A percentile compares a stretch with the other conserved stretches of the same genome.
phyloP scores from a whole-genome alignment of 2,113 vertebrate genomes.

The Fulica atra region DNA sequence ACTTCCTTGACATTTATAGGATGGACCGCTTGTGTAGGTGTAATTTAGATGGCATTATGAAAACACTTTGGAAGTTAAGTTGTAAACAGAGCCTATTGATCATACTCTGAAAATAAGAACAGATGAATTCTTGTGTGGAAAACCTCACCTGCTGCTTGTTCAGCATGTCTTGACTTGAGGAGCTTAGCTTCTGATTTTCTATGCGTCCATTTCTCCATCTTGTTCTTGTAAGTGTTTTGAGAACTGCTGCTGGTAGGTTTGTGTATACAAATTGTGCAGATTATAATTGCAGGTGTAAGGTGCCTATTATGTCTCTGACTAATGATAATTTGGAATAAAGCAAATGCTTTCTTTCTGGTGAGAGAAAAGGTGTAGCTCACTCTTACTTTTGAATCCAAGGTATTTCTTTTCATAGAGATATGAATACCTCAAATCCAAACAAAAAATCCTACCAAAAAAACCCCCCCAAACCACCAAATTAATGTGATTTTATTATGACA shows the following conservation, averaged over 20 bases:
- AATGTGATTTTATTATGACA: neutral
- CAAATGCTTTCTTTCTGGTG: neutral
- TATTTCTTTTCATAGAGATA: neutral
- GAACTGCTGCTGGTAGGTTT: neutral
- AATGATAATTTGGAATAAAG: conserved; percentile 4
- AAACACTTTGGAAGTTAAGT: neutral
- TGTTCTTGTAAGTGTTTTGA: conserved; percentile 22
- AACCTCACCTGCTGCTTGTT: neutral
- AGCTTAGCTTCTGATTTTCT: neutral
- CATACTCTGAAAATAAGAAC: neutral
- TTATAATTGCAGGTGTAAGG: conserved; percentile 30
- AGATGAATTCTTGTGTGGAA: neutral
- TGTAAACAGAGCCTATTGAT: neutral
- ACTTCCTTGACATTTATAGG: neutral
- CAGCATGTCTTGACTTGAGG: neutral
- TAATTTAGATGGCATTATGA: neutral
- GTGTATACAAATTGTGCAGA: neutral
- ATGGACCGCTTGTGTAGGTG: neutral
- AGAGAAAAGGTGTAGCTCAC: neutral
- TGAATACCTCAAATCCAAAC: neutral
- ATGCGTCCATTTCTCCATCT: neutral
- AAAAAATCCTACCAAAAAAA: too few species aligned
- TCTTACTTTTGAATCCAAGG: neutral
- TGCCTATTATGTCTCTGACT: conserved; percentile 4
- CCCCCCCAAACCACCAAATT: neutral